Evolutionary conservation across 2,888 invertebrate genomes (phyloP), one percentile per base, ranked within the genome.

Genomic region (Penaeus monodon): DNA sequence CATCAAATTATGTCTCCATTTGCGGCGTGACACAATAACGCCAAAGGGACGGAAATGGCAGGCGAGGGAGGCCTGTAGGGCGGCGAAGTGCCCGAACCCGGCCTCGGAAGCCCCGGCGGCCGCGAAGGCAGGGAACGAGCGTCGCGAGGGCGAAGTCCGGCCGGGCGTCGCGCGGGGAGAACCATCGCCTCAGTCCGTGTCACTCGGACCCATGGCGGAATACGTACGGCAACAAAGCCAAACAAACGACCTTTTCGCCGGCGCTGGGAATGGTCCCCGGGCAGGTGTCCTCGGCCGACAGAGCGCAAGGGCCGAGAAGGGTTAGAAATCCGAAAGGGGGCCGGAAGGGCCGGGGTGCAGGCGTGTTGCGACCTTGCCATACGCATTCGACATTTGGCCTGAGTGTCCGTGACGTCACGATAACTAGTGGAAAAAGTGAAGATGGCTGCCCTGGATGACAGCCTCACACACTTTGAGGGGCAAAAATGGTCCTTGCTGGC

Each of bases 401-500:
- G 86, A 80, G 80, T 82, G 87, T 84, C 80, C 88, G 81, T 90
- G 90, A 90, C 90, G 90, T 90, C 90, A 90, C 88, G 84, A 82
- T 77, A 89, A 87, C 84, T 84, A 86, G 86, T 86, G 88, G 89
- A 90, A 90, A 90, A 89, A 90, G 89, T 91, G 91, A 92, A 92
- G 92, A 92, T 92, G 92, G 92, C 92, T 92, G 92, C 92, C 91
- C 91, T 91, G 91, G 92, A 92, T 91, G 91, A 91, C 91, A 92
- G 92, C 92, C 92, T 92, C 90, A 92, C 92, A 91, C 91, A 92
- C 90, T 92, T 92, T 91, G 91, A 91, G 91, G 92, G 92, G 90
- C 92, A 92, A 92, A 91, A 91, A 86, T 92, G 92, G 92, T 91
- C 92, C 89, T 91, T 91, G 88, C 92, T 92, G 92, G 92, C 91